These are phyloP conservation scores for Cylloceria caligata DNA, from an alignment of 2,888 invertebrate genomes.

Conservation along the genomic window DNA sequence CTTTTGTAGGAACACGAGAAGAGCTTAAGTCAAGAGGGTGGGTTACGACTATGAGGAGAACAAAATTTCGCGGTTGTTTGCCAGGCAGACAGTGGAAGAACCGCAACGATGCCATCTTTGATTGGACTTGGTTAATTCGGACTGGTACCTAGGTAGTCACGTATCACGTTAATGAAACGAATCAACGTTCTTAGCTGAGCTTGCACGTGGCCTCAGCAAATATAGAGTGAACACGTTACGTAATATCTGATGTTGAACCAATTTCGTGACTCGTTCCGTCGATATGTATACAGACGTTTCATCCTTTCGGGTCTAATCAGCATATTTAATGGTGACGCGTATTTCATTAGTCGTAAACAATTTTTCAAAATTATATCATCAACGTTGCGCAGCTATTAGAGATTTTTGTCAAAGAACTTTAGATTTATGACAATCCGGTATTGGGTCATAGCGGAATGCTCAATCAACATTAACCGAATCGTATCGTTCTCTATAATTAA, in stretches of 20 bases:
- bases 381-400: too few relatives aligned
- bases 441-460: too few relatives aligned
- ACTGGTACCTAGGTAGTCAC: constrained; percentile 79
- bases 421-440: too few relatives aligned
- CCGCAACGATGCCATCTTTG: constrained; percentile 74
- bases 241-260: constrained; percentile 49
- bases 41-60: constrained; percentile 53
- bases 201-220: constrained; percentile 72
- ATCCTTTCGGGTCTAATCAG: background rate
- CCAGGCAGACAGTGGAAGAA: constrained; percentile 61
- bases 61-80: constrained; percentile 74
- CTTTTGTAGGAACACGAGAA: constrained; percentile 23
- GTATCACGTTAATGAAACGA: constrained; percentile 74
- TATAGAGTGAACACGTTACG: constrained; percentile 53
- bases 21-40: background rate
- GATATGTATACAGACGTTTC: background rate
- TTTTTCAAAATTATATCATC: background rate
- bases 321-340: background rate
- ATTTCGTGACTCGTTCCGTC: constrained; percentile 52
- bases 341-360: background rate
- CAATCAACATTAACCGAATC: too few relatives aligned
- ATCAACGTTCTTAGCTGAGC: constrained; percentile 66
- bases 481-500: too few relatives aligned
- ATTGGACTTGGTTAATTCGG: constrained; percentile 82
- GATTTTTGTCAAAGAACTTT: too few relatives aligned